Conservation (phyloP, 2,113 vertebrate genomes). For the Ploceus nigricollis region DNA sequence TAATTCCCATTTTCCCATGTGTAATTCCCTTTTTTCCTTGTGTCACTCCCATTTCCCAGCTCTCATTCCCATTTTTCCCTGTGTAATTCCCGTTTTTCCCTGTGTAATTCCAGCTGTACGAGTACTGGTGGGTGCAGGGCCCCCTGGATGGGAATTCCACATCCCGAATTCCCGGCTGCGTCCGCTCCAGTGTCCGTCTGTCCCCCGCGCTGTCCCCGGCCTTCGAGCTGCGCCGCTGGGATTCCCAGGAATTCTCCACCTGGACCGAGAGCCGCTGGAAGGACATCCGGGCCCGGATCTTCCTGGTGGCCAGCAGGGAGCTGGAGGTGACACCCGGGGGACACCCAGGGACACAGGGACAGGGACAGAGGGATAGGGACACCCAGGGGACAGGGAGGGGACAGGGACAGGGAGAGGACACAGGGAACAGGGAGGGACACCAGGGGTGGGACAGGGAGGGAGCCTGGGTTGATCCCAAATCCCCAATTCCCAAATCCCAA, state of each 20-base stretch:
- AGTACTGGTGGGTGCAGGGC: neutral
- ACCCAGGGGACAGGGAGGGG: no score
- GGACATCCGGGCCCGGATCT: conserved; percentile 84
- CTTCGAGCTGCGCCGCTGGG: conserved; percentile 84
- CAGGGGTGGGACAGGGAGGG: neutral
- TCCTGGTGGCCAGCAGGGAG: conserved; percentile 89
- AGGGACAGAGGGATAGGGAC: no score
- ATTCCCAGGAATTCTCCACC: conserved; percentile 86
- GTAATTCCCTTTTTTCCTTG: no score
- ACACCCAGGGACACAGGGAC: neutral
- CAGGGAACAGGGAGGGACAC: neutral
- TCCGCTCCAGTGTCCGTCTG: no score
- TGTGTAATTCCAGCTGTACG: neutral
- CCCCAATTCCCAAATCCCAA: neutral
- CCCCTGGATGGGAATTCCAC: fast-evolving
- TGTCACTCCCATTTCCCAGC: no score
- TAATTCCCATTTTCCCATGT: no score
- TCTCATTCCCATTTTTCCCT: no score
- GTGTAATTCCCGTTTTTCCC: no score
- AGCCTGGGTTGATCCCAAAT: neutral
- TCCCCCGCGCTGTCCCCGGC: conserved; percentile 82
- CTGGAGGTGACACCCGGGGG: conserved; percentile 77
- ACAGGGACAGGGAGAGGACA: neutral
- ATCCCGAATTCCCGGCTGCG: no score
- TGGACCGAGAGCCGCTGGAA: conserved; percentile 98